phyloP scores from a whole-genome alignment of 2,797 vertebrate species.

The Enteromius thamalakanensis region DNA sequence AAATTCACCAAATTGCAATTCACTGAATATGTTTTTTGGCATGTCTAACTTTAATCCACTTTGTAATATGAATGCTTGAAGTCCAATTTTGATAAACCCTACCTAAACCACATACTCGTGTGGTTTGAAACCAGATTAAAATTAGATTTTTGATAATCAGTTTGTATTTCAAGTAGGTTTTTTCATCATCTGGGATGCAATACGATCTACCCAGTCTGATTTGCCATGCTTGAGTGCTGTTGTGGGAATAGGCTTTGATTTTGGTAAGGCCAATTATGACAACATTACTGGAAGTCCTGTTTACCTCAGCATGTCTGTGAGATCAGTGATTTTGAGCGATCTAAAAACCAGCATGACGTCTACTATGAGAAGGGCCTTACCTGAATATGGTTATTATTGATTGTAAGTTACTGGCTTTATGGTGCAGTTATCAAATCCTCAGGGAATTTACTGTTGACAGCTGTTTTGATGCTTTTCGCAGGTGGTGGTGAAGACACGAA shows the following conservation, averaged over 20 bases:
- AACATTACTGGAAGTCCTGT: not conserved
- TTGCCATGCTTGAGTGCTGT: not conserved
- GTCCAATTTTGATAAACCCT: not conserved
- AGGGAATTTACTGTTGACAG: not conserved
- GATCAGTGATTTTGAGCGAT: not conserved
- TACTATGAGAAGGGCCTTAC: not conserved
- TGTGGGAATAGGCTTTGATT: conserved; percentile 8
- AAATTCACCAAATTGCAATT: not conserved
- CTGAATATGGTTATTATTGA: not conserved
- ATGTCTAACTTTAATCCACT: not conserved
- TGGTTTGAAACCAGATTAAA: not conserved
- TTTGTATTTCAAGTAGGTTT: not conserved
- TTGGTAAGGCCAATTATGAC: not conserved
- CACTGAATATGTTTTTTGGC: not conserved
- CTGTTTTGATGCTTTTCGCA: conserved; percentile 65
- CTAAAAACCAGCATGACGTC: not conserved
- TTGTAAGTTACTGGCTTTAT: not conserved
- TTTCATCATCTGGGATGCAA: not conserved
- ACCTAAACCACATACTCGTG: not conserved
- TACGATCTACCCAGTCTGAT: not conserved
- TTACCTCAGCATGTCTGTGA: not conserved
- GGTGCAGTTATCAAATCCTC: not conserved
- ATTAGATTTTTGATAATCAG: not conserved
- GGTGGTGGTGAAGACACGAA: conserved; percentile 98
- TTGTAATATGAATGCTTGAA: not conserved